Evolutionary conservation across 2,888 invertebrate species (phyloP), one percentile per base, ranked within the genome.

Genomic region (Ommatoiulus sabulosus): DNA sequence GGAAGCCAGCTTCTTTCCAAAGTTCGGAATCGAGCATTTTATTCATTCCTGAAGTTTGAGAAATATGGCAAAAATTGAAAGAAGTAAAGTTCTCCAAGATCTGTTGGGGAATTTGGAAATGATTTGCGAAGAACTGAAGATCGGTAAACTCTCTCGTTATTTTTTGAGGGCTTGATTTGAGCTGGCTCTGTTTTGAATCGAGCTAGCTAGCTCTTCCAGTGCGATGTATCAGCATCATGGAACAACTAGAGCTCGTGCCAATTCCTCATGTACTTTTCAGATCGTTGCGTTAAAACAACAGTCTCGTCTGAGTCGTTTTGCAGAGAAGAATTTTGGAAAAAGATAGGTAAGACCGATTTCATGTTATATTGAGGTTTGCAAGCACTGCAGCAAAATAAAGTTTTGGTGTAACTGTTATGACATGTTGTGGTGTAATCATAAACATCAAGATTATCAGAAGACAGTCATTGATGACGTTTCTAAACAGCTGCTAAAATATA

Each of bases 321-420:
- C 85, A 85, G 10, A 44, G 85, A 85, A 12, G 44, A 85, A 35
- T 85, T 85, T 46, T 85, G 85, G 85, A 85, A 85, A 85, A 85
- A 85, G 10, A 85, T 85, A n/a, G 85, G 85, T 85, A 85, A 84
- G 3, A 0, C 6, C 4, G 15, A 0, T 63, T 63, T n/a, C 17
- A n/a, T 63, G 17, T 48, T 48, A 48, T 12, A 48, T 48, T 7
- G 48, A 48, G 12, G 12, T 46, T 46, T 46, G 6, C 12, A 7
- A 0, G 12, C 48, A 48, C 7, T 12, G 35, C 48, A 48, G 48
- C 48, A 12, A 10, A 12, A 12, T 48, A 10, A 10, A 10, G 48
- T 48, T 12, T 2, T 10, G 48, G 1, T 48, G 48, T 7, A 2
- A 7, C 7, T 48, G 48, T 7, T 3, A 10, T 48, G 48, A 48